Evolutionary conservation across 2,888 invertebrate species (phyloP).

Genomic region (Abscondita cerata): DNA sequence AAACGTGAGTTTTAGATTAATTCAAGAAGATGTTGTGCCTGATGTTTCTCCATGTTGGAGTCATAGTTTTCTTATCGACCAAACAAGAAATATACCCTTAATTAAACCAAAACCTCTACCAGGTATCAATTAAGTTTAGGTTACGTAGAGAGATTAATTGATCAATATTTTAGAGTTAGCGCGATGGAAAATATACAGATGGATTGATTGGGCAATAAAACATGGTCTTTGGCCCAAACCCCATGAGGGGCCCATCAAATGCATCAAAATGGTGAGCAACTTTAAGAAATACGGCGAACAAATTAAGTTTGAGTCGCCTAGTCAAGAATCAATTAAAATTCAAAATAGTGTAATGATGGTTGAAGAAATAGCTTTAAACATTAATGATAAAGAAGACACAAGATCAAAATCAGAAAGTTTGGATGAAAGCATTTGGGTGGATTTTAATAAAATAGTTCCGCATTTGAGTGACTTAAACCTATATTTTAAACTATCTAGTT

Average conservation of each 20-base stretch:
- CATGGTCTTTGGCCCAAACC: slow-evolving; percentile 49
- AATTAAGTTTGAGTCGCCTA: slow-evolving; percentile 30
- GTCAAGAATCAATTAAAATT: slow-evolving; percentile 33
- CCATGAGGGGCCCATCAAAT: slow-evolving; percentile 44
- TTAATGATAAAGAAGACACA: slow-evolving; percentile 22
- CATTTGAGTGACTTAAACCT: slow-evolving; percentile 44
- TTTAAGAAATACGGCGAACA: slow-evolving; percentile 41
- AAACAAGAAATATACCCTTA: slow-evolving; percentile 56
- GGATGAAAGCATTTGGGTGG: slow-evolving; percentile 50
- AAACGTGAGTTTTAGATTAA: not conserved
- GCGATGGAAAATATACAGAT: slow-evolving; percentile 59
- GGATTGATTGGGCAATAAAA: slow-evolving; percentile 58
- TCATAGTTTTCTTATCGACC: slow-evolving; percentile 54
- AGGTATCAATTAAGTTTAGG: slow-evolving; percentile 43
- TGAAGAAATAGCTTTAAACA: slow-evolving; percentile 25
- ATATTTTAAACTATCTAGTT: slow-evolving; percentile 50
- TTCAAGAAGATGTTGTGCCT: slow-evolving; percentile 40
- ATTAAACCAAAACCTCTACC: slow-evolving; percentile 48
- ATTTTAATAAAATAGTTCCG: slow-evolving; percentile 46
- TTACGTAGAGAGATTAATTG: no score
- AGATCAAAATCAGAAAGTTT: not conserved
- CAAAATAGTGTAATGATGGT: slow-evolving; percentile 29
- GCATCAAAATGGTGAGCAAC: slow-evolving; percentile 48
- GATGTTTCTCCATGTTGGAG: slow-evolving; percentile 53
- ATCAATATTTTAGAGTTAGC: slow-evolving; percentile 49